phyloP scores from a whole-genome alignment of 2,888 invertebrate genomes.

The Sabatieria punctata region DNA sequence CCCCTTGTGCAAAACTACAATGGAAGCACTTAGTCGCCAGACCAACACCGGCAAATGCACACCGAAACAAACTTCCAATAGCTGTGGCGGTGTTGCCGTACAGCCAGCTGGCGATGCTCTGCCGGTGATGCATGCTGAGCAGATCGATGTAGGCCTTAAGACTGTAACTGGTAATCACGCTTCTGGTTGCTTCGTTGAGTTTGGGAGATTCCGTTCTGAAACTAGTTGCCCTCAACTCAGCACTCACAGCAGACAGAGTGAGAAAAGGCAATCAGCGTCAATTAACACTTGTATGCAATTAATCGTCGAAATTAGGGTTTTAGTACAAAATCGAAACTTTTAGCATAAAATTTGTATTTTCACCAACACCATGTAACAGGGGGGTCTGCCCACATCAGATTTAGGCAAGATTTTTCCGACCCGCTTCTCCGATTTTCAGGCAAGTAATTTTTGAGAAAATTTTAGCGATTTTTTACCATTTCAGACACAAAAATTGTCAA shows the following conservation, averaged over 20 bases:
- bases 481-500: no score
- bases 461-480: no score
- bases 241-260: neutral
- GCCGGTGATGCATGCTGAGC: conserved; percentile 18
- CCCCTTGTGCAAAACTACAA: conserved; percentile 4
- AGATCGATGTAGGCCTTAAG: conserved; percentile 20
- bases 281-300: no score
- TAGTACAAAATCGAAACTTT: no score
- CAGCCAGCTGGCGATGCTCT: conserved; percentile 20
- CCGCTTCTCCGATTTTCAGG: no score
- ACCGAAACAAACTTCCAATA: conserved; percentile 10
- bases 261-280: neutral
- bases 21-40: neutral
- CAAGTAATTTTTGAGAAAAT: no score
- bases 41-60: neutral
- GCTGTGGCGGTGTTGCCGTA: conserved; percentile 15
- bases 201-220: conserved; percentile 14
- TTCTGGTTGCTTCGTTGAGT: conserved; percentile 19
- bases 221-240: neutral
- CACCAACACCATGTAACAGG: no score
- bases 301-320: no score
- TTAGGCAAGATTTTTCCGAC: no score
- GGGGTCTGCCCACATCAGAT: no score
- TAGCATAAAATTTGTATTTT: no score
- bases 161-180: conserved; percentile 17